Base-by-base conservation (phyloP, 2,888 invertebrate species). In the Hipparchia sbordonii region DNA sequence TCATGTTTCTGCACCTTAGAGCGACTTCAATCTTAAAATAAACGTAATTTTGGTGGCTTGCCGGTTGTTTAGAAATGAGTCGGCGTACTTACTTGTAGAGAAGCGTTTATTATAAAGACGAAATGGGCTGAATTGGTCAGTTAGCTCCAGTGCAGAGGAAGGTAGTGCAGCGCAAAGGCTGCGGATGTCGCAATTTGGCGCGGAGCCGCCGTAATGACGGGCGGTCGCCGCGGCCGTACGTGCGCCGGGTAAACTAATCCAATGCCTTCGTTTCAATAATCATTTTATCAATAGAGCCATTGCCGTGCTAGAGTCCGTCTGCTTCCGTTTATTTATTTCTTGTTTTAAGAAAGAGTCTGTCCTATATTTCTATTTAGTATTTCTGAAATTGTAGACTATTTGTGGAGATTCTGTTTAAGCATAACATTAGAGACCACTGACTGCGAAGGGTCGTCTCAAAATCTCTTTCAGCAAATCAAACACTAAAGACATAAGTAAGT, bases 131-230 rank as follows among this genome's bases (percentile, higher is more conserved):
- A 76, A 76, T 72, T 77, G 75, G 76, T 76, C 74, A 78, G 76
- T 69, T 76, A 72, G 73, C 67, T 60, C 71, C 73, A 67, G 74
- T 67, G 70, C 72, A 70, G 74, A 73, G 74, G 69, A 73, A 74
- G 74, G 69, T 69, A 77, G 77, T 72, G 78, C 75, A 75, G 74
- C 73, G 75, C 72, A 76, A 77, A 79, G 77, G 83, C 82, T 84
- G 87, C 88, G 90, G 90, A 90, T 87, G 87, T 89, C 84, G 90
- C 88, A 91, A 90, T 90, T 91, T 91, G 90, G 88, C 87, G 84
- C 83, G 82, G 86, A 82, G 85, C 85, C 83, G 84, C 85, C 82
- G 87, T 89, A 89, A 89, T 87, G 87, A 87, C 81, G 84, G 80
- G 82, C 79, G 79, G 76, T 79, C 82, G 81, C 79, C 83, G 83